Base-by-base conservation (phyloP, 2,113 vertebrate genomes). In the Tragelaphus imberbis region DNA sequence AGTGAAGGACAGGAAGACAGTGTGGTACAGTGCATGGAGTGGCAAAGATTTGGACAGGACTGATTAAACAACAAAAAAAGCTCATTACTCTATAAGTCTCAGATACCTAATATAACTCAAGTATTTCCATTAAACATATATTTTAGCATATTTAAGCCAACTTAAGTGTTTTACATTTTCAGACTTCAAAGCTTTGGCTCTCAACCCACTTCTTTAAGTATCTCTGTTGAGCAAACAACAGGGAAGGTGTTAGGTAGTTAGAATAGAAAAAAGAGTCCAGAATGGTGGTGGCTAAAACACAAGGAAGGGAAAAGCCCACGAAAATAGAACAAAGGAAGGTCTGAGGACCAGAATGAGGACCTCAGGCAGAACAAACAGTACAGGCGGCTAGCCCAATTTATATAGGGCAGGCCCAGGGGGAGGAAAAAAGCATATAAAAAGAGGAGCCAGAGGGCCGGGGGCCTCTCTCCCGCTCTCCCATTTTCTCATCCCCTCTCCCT, bases 401-500 rank as follows among this genome's bases (percentile, higher is more conserved):
- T 5, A 25, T 13, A 75, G 5, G 68, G n/a, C 21, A 75, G 68
- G 36, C 36, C 68, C n/a, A 40, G 36, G 65, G 36, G n/a, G 36
- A 40, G 68, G n/a, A 40, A 23, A 71, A 40, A 71, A 25, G 21
- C 19, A 2, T 23, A 40, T 75, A 25, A 40, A 71, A 25, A 23
- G 68, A 75, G 68, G 5, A 75, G 68, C n/a, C 10, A 6, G 40
- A 23, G 10, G 68, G 11, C 68, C 19, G 2, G 21, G 68, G 19
- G 19, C 68, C 68, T 71, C 17, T 36, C n/a, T 71, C n/a, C n/a
- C 68, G 23, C 68, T 40, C 19, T 71, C 9, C n/a, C 9, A 1
- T 5, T 40, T 36, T 13, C n/a, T 71, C 0, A 0, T 0, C 19
- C 17, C n/a, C 1, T 23, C 68, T 21, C 10, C 36, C 10, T 19